A percentile compares a stretch with the other conserved stretches of the same genome.
These are phyloP conservation scores for Hydrocynus forskahlii DNA, from an alignment of 2,797 vertebrate genomes.

Conservation along the genomic window DNA sequence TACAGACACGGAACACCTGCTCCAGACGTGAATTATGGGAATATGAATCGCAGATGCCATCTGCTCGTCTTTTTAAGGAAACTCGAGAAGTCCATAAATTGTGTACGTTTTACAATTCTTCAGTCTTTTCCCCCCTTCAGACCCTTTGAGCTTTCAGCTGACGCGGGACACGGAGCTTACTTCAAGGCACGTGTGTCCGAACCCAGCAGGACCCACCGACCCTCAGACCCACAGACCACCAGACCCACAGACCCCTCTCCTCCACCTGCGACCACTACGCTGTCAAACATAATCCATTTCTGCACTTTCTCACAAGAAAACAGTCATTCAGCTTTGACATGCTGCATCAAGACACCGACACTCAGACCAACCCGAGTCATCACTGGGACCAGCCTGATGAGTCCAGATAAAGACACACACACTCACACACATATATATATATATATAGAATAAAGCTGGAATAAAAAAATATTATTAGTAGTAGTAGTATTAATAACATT, in stretches of 20 bases:
- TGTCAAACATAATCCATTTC: too few relatives aligned
- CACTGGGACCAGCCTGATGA: background rate
- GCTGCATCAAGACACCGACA: background rate
- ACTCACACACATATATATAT: too few relatives aligned
- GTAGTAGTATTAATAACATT: too few relatives aligned
- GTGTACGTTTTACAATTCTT: slow-evolving; percentile 46
- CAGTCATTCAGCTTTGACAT: background rate
- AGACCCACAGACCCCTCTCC: too few relatives aligned
- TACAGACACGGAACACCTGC: slow-evolving; percentile 52
- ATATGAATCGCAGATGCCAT: slow-evolving; percentile 52
- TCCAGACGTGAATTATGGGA: slow-evolving; percentile 46
- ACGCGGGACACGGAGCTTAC: slow-evolving; percentile 4
- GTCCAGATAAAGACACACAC: background rate
- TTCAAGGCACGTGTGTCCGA: slow-evolving; percentile 8
- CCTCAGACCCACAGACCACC: background rate
- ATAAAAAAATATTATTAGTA: too few relatives aligned
- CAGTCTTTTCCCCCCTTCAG: slow-evolving; percentile 37
- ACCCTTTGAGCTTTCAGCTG: slow-evolving; percentile 30
- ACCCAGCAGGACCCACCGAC: background rate
- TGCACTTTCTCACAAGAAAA: background rate
- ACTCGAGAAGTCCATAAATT: slow-evolving; percentile 53
- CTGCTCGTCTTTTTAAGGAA: slow-evolving; percentile 45
- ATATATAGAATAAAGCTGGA: too few relatives aligned
- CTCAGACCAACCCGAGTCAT: background rate
- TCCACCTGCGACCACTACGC: too few relatives aligned